Base-by-base conservation (phyloP, 2,797 vertebrate genomes). In the Aulostomus chinensis region DNA sequence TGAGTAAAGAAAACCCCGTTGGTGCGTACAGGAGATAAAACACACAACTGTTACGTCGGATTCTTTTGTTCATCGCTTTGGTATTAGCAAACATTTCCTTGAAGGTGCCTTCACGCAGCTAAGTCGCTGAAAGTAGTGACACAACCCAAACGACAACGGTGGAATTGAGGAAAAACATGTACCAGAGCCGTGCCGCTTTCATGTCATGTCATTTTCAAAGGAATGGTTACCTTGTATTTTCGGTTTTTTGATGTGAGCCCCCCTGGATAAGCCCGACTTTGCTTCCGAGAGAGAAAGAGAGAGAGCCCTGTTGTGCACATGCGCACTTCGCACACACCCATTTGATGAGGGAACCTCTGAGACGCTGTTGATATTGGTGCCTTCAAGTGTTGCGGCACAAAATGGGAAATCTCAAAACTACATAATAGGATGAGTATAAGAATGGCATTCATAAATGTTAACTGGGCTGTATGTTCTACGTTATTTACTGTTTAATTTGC, bases 51-150 rank as follows among this genome's bases (percentile, higher is more conserved):
- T 42, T 58, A 33, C 66, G 16, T 48, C 42, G 11, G 25, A 33
- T 17, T 68, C 71, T 80, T 85, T 90, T 90, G 86, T 90, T 85
- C 81, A 46, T 49, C 20, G 80, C 72, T 73, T 68, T 64, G 49
- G 62, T 13, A 70, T 32, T 68, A 84, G 82, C 81, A 68, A 78
- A 82, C 84, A 73, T 82, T 88, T 88, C 80, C 82, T 80, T 78
- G 46, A 73, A 74, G 78, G 42, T 56, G 78, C 58, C 57, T 70
- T 29, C 17, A 7, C 16, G 57, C 57, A 36, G 61, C 56, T 56
- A 67, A 66, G 51, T 56, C 29, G 52, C 20, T 21, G 16, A 39
- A 66, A 78, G 65, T 53, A 28, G 30, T 0, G n/a, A 4, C 36
- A 12, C 1, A 29, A 47, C 18, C 20, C 7, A 28, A 46, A 66